Conservation (phyloP, 1,140 invertebrate genomes). For the Ctenoplectra terminalis region DNA sequence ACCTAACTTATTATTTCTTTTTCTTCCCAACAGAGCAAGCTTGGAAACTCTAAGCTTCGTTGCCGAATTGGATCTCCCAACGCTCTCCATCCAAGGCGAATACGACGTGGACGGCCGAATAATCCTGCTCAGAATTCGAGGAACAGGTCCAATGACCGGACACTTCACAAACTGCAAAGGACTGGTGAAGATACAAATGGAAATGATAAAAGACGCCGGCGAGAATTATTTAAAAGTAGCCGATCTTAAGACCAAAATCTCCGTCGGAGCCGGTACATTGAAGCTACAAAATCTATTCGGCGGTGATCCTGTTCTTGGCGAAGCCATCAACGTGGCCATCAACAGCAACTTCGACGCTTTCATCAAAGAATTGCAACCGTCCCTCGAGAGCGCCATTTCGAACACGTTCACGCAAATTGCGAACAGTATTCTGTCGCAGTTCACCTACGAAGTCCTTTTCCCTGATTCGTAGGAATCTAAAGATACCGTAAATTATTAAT, state of each 20-base stretch:
- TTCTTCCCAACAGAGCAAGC: constrained; percentile 78
- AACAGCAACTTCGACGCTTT: constrained; percentile 86
- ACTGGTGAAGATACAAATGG: constrained; percentile 81
- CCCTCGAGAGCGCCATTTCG: constrained; percentile 84
- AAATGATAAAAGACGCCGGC: constrained; percentile 79
- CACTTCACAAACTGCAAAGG: constrained; percentile 86
- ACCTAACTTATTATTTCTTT: too few relatives aligned
- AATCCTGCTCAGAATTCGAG: constrained; percentile 85
- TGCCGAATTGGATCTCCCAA: constrained; percentile 83
- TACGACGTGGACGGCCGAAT: constrained; percentile 86
- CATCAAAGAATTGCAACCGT: constrained; percentile 84
- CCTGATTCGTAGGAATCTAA: constrained; percentile 80
- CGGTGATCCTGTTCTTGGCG: constrained; percentile 83
- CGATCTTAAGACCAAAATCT: constrained; percentile 83
- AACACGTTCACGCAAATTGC: constrained; percentile 84
- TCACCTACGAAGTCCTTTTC: constrained; percentile 84
- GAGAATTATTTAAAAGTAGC: constrained; percentile 83
- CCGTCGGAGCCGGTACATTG: constrained; percentile 84
- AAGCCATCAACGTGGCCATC: constrained; percentile 85
- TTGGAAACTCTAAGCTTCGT: constrained; percentile 80
- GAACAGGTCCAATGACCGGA: constrained; percentile 84
- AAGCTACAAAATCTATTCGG: constrained; percentile 86
- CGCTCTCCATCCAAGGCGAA: constrained; percentile 84
- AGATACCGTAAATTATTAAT: too few relatives aligned
- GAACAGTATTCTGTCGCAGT: constrained; percentile 84